phyloP scores from a whole-genome alignment of 2,113 vertebrate species.

The Rana temporaria region DNA sequence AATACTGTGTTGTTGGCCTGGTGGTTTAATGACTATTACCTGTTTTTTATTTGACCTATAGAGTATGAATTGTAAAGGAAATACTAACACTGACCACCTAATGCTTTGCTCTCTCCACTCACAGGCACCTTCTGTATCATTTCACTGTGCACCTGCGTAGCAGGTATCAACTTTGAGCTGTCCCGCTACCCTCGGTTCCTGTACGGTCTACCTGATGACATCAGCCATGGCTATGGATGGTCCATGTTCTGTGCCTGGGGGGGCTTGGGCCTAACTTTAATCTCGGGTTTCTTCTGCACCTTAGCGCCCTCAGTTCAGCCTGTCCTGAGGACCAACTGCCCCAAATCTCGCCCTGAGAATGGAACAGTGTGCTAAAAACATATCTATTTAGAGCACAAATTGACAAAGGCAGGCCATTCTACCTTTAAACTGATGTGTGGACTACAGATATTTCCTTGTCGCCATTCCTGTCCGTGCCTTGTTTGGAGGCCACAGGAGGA shows the following conservation, averaged over 20 bases:
- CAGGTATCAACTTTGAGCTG: slow-evolving; percentile 97
- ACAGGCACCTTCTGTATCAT: slow-evolving; percentile 98
- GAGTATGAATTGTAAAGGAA: not conserved
- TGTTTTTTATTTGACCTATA: not conserved
- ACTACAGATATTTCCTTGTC: slow-evolving; percentile 3
- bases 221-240: slow-evolving; percentile 97
- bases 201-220: slow-evolving; percentile 93
- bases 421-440: not conserved
- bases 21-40: too few relatives aligned
- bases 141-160: slow-evolving; percentile 96
- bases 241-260: slow-evolving; percentile 99
- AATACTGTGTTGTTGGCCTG: too few relatives aligned
- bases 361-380: slow-evolving; percentile 92
- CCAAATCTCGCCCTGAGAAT: slow-evolving; percentile 95
- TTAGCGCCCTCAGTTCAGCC: slow-evolving; percentile 96
- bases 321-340: slow-evolving; percentile 92
- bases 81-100: not conserved
- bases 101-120: slow-evolving; percentile 58
- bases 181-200: slow-evolving; percentile 93
- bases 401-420: not conserved
- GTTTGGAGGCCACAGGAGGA: slow-evolving; percentile 16
- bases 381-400: slow-evolving; percentile 1
- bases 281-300: slow-evolving; percentile 97
- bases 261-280: slow-evolving; percentile 93
- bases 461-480: slow-evolving; percentile 33